A percentile compares a stretch with the other conserved stretches of the same genome.
Conservation (phyloP, 2,113 vertebrate species). For the Nipponia nippon region DNA sequence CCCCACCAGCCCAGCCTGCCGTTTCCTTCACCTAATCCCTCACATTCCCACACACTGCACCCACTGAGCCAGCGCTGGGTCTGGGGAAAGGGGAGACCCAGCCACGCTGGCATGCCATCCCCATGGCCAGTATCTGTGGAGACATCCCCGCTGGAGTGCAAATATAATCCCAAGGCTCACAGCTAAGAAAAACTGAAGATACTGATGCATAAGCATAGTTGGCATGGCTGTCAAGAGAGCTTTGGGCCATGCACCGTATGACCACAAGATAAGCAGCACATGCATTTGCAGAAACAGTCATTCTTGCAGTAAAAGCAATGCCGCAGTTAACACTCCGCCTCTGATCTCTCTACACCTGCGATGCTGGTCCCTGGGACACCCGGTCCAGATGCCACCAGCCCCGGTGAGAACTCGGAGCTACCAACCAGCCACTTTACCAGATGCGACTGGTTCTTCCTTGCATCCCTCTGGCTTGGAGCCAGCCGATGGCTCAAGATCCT, state of each 20-base stretch:
- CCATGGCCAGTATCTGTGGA: background rate
- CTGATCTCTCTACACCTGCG: too few relatives aligned
- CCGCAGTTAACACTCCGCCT: background rate
- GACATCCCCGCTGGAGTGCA: background rate
- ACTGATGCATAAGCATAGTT: accelerated
- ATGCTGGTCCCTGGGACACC: background rate
- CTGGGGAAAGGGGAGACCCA: background rate
- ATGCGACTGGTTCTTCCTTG: background rate
- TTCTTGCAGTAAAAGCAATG: background rate
- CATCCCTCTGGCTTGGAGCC: background rate
- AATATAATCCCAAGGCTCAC: background rate
- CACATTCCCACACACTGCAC: accelerated
- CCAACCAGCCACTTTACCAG: background rate
- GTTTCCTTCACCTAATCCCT: background rate
- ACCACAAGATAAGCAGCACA: background rate
- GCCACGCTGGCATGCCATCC: background rate
- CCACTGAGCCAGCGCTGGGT: background rate
- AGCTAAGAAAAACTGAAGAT: background rate
- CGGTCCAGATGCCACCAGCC: background rate
- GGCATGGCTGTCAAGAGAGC: background rate
- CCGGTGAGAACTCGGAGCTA: background rate
- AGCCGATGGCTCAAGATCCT: background rate
- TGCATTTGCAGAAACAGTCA: background rate
- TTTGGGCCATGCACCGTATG: background rate
- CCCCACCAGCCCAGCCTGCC: background rate